Conservation (phyloP, 2,113 vertebrate genomes). For the Alectura lathami region DNA sequence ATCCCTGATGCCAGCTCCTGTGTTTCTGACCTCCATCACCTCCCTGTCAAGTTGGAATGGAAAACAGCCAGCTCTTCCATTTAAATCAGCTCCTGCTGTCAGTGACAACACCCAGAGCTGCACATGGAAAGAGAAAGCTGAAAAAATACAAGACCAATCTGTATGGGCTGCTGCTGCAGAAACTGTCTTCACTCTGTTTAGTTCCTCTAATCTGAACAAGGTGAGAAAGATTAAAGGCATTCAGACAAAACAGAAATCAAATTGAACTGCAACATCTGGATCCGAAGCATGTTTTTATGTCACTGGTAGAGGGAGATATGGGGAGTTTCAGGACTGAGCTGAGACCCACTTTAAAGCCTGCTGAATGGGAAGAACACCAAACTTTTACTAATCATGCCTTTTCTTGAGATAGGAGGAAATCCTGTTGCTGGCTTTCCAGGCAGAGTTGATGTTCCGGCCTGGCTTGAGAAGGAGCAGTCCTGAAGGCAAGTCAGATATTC, state of each 20-base stretch:
- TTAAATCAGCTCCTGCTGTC: constrained; percentile 39
- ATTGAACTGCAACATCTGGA: neutral
- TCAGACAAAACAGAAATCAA: neutral
- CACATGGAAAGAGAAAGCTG: neutral
- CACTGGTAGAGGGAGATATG: neutral
- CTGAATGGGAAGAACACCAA: neutral
- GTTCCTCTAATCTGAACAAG: neutral
- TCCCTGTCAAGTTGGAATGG: constrained; percentile 39
- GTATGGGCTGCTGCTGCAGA: neutral
- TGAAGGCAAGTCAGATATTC: neutral
- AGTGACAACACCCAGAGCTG: constrained; percentile 33
- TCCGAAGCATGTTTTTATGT: neutral
- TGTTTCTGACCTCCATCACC: constrained; percentile 21
- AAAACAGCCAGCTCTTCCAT: constrained; percentile 49
- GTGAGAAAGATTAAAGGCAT: constrained; percentile 27
- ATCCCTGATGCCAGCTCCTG: neutral
- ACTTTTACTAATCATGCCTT: neutral
- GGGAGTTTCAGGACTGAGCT: neutral
- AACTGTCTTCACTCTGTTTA: neutral
- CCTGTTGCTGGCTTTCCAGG: neutral
- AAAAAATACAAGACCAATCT: neutral
- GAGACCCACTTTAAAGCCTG: neutral
- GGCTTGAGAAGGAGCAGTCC: neutral
- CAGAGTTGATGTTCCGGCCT: neutral
- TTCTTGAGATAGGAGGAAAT: neutral